A percentile compares a stretch with the other conserved stretches of the same genome.
Conservation (phyloP, 2,113 vertebrate genomes). For the Entomyzon cyanotis region DNA sequence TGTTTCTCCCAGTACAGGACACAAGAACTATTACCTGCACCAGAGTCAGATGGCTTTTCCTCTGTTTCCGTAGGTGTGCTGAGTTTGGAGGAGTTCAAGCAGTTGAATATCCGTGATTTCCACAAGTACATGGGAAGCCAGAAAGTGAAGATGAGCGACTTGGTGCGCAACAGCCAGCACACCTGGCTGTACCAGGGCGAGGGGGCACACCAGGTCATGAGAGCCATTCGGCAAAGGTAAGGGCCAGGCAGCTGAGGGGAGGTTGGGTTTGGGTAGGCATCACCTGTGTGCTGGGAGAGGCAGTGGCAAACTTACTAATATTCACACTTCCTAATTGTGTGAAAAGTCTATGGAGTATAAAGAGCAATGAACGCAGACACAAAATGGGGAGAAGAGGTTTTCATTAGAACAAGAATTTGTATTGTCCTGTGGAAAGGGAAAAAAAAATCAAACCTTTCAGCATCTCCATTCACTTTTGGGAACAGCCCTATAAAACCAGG, state of each 20-base stretch:
- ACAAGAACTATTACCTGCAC: not conserved
- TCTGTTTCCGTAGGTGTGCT: constrained; percentile 77
- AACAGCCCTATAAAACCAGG: constrained; percentile 36
- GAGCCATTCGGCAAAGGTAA: constrained; percentile 88
- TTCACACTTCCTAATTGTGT: not conserved
- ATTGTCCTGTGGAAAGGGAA: not conserved
- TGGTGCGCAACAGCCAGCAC: constrained; percentile 89
- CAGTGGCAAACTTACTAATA: not conserved
- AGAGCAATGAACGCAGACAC: not conserved
- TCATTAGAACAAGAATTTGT: constrained; percentile 38
- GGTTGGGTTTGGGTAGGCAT: not conserved
- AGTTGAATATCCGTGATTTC: constrained; percentile 84
- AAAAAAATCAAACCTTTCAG: constrained; percentile 44
- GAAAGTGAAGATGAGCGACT: constrained; percentile 75
- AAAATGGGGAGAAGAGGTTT: constrained; percentile 25
- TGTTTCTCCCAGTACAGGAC: not conserved
- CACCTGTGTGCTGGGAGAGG: not conserved
- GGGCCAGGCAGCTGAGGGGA: not conserved
- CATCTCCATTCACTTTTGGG: constrained; percentile 53
- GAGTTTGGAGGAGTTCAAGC: constrained; percentile 88
- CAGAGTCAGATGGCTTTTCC: not conserved
- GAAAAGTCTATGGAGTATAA: not conserved
- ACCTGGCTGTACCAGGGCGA: constrained; percentile 91
- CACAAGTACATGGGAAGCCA: constrained; percentile 80
- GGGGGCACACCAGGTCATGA: constrained; percentile 89